Evolutionary conservation across 2,888 invertebrate species (phyloP).

Genomic region (Boloria selene): DNA sequence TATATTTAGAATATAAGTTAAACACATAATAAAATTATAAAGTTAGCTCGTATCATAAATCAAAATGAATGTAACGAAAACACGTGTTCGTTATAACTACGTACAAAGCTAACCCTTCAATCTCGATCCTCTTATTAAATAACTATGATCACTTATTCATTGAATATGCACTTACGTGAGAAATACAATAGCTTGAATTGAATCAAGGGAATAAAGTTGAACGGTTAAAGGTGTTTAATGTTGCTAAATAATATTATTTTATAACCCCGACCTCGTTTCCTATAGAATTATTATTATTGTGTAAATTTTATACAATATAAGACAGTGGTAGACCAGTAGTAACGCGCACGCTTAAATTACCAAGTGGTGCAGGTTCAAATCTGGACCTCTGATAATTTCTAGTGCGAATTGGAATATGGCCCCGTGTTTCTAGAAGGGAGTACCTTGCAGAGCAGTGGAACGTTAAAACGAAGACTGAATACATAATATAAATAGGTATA

Average conservation of each 20-base stretch:
- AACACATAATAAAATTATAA: no score
- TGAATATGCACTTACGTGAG: conserved; percentile 1
- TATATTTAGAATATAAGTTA: no score
- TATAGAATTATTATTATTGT: not conserved
- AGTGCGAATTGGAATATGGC: no score
- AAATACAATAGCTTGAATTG: not conserved
- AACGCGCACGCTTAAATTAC: no score
- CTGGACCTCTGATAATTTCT: no score
- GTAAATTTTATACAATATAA: no score
- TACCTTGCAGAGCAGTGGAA: no score
- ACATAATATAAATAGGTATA: no score
- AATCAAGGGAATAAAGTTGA: not conserved
- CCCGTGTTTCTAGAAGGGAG: no score
- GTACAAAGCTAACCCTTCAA: conserved; percentile 1
- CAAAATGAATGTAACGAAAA: not conserved
- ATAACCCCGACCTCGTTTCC: not conserved
- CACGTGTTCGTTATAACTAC: conserved; percentile 5
- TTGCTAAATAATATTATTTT: conserved; percentile 3
- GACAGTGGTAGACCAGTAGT: no score
- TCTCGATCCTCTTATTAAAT: not conserved
- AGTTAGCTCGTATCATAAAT: not conserved
- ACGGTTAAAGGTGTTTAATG: conserved; percentile 4
- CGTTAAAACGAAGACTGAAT: no score
- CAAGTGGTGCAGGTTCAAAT: no score
- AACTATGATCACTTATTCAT: not conserved